Evolutionary conservation across 2,113 vertebrate species (phyloP), one percentile per base, ranked within the genome.

Genomic region (Hippocampus comes): DNA sequence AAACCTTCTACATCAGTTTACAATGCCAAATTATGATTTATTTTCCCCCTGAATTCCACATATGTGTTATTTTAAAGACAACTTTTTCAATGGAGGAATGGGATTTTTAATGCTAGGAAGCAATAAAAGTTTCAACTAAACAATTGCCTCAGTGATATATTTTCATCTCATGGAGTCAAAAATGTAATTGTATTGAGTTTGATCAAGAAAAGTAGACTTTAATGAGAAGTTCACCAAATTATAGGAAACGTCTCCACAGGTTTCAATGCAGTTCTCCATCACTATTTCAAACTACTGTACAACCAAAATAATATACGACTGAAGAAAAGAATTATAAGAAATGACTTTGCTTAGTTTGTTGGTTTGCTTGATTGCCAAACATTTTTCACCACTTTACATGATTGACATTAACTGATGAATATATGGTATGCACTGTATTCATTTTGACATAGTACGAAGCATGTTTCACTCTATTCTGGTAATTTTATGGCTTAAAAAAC

Each of bases 51-150:
- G 70, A 79, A 77, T 81, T 84, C 4, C 7, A 18, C 69, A 72
- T 65, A 77, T 73, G 48, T 85, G 48, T 85, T 84, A 77, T 86
- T 88, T 83, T 77, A 82, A 65, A 85, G 73, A 69, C 71, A 66
- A 79, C 30, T 63, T 82, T 88, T 87, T 83, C 79, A 84, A 86
- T 83, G 67, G 72, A 84, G 79, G 74, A 86, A 86, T 82, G 76
- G 73, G 79, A 79, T 91, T 90, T 91, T 90, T 88, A 80, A 87
- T 90, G 91, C 92, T 90, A 91, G 84, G 92, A 84, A 92, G 92
- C 92, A 94, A 94, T 94, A 94, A 93, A 89, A 74, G 80, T 89
- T 91, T 83, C 80, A 91, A 87, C 75, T 84, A 82, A 82, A 9
- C 15, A 48, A 63, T 63, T 67, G 79, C 1, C 15, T 42, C 17